Evolutionary conservation across 2,797 vertebrate genomes (phyloP).

Genomic region (Halcyon smyrnensis): DNA sequence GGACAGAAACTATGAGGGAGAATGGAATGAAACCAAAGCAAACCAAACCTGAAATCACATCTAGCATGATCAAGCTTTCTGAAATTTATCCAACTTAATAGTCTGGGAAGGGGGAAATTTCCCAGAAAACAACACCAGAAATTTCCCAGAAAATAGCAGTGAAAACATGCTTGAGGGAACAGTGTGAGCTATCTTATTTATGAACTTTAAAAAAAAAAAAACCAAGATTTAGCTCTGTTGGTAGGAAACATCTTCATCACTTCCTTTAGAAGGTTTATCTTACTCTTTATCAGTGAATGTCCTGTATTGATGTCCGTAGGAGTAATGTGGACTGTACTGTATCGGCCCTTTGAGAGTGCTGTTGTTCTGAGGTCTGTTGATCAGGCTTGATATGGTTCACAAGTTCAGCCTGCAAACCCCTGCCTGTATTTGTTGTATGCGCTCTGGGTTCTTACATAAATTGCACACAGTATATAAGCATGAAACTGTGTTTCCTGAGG

Average conservation of each 20-base stretch:
- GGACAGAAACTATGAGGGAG: neutral
- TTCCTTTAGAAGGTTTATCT: neutral
- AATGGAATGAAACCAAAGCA: neutral
- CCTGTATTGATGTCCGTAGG: neutral
- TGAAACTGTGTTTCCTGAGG: neutral
- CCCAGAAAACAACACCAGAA: neutral
- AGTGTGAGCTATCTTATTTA: neutral
- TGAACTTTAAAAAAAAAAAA: neutral
- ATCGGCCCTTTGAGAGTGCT: neutral
- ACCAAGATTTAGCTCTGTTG: neutral
- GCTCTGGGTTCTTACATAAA: neutral
- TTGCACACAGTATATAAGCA: fast-evolving
- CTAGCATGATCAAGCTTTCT: neutral
- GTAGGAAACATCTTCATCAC: neutral
- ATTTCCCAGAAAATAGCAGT: neutral
- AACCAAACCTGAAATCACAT: too few relatives aligned
- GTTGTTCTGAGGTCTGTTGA: neutral
- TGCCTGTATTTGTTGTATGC: neutral
- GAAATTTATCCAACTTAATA: neutral
- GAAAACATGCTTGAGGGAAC: neutral
- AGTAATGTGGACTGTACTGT: neutral
- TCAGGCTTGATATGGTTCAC: neutral
- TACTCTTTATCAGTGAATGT: neutral
- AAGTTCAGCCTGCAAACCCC: neutral
- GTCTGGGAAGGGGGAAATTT: neutral